A percentile compares a stretch with the other conserved stretches of the same genome.
Conservation (phyloP, 2,113 vertebrate genomes). For the Marmota monax region DNA sequence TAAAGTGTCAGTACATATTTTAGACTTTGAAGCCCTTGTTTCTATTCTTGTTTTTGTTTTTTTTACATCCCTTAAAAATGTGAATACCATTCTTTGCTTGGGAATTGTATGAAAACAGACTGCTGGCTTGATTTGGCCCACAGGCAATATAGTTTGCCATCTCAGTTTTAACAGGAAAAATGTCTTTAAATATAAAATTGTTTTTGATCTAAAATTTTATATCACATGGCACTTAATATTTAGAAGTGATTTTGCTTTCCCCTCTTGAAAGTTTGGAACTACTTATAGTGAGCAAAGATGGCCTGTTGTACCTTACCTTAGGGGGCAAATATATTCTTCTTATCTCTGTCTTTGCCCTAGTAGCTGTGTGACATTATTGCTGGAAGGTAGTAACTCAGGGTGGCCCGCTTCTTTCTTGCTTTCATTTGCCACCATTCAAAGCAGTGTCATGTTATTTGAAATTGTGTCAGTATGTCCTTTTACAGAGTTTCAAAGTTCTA, state of each 20-base stretch:
- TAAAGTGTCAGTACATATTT: neutral
- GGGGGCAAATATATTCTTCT: neutral
- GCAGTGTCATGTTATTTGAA: conserved; percentile 54
- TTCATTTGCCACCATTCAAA: neutral
- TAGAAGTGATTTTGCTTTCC: neutral
- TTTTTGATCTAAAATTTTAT: neutral
- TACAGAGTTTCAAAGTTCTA: conserved; percentile 54
- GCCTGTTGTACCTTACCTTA: neutral
- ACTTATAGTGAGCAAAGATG: neutral
- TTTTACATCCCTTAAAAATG: neutral
- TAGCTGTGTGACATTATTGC: neutral
- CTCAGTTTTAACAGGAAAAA: conserved; percentile 6
- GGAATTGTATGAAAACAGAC: neutral
- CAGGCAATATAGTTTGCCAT: neutral
- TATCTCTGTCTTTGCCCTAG: neutral
- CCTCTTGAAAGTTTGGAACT: neutral
- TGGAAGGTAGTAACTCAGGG: neutral
- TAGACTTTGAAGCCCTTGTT: neutral
- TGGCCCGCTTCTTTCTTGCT: neutral
- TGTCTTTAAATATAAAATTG: conserved; percentile 7
- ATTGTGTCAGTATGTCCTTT: conserved; percentile 69
- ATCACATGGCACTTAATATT: neutral
- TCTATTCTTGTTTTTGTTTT: neutral
- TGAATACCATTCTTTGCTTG: neutral
- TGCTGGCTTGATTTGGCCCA: conserved; percentile 7